Evolutionary conservation across 2,797 vertebrate genomes (phyloP), one percentile per base, ranked within the genome.

Genomic region (Hybognathus amarus): DNA sequence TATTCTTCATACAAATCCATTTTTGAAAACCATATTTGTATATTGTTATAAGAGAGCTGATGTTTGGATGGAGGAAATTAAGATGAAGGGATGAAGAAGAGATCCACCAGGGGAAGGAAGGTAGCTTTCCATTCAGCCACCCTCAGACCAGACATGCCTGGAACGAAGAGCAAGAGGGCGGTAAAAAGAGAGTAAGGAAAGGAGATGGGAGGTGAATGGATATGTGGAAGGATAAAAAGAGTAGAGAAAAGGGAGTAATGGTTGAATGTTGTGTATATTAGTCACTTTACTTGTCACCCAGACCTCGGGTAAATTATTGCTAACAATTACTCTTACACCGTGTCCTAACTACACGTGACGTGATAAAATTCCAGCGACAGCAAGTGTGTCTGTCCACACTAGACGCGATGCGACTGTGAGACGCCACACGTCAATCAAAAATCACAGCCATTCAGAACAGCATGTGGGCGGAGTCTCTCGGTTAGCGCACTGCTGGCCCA

Each of bases 21-120:
- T 45, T 69, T 38, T 77, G 84, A 82, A 38, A 83, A 75, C 78
- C 40, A 77, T 52, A 64, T 82, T 87, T 87, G 88, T 87, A 64
- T 87, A 83, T 89, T 89, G 81, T 87, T 87, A 17, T 86, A 89
- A 83, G 79, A 82, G 80, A 70, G 79, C 83, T 56, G 79, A 77
- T 85, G 82, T 88, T 87, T 87, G 83, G 80, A 87, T 74, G 84
- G 70, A 80, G 87, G 79, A 84, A 83, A 82, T 87, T 83, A 87
- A 86, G 71, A 85, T 77, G 71, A 61, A 83, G 71, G 79, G 82
- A 85, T 63, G 64, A 75, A 73, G 79, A 66, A 77, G 78, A 78
- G 70, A 80, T 86, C 67, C 52, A 42, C 73, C 77, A 77, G 40
- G 45, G 70, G 76, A 82, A 80, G 59, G 76, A 68, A 69, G 63